These are phyloP conservation scores for Trichopoda pennipes DNA, from an alignment of 2,888 invertebrate genomes.

Conservation along the genomic window DNA sequence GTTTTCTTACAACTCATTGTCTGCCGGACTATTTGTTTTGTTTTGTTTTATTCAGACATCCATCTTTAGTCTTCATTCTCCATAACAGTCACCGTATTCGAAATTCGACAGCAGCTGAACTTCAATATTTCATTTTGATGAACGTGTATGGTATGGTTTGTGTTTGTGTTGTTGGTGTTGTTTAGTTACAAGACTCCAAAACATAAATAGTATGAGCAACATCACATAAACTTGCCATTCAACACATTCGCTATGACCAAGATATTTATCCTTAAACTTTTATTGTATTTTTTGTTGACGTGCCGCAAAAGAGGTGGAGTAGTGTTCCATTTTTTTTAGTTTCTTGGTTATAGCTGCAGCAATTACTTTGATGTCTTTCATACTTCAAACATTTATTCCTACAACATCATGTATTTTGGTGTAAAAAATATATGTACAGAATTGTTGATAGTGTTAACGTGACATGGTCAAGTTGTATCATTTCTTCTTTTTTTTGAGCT, in stretches of 20 bases:
- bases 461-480: slow-evolving; percentile 64
- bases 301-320: slow-evolving; percentile 54
- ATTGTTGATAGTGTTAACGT: slow-evolving; percentile 61
- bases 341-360: slow-evolving; percentile 51
- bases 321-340: slow-evolving; percentile 34
- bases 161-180: slow-evolving; percentile 2
- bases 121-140: slow-evolving; percentile 68
- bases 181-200: slow-evolving; percentile 12
- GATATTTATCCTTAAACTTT: slow-evolving; percentile 58
- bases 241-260: slow-evolving; percentile 36
- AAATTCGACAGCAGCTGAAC: slow-evolving; percentile 61
- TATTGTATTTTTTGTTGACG: slow-evolving; percentile 45
- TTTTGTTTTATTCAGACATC: slow-evolving; percentile 40
- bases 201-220: background rate
- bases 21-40: slow-evolving; percentile 57
- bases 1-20: slow-evolving; percentile 56
- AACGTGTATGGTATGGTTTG: slow-evolving; percentile 31
- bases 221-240: slow-evolving; percentile 21
- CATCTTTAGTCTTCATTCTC: slow-evolving; percentile 31
- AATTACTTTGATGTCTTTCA: slow-evolving; percentile 66
- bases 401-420: slow-evolving; percentile 34
- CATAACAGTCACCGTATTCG: slow-evolving; percentile 15
- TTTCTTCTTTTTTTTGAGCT: background rate
- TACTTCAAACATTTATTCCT: slow-evolving; percentile 46
- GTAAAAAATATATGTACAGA: background rate